phyloP scores from a whole-genome alignment of 64 coral and sea anemone genomes.

The Cladopsammia gracilis region DNA sequence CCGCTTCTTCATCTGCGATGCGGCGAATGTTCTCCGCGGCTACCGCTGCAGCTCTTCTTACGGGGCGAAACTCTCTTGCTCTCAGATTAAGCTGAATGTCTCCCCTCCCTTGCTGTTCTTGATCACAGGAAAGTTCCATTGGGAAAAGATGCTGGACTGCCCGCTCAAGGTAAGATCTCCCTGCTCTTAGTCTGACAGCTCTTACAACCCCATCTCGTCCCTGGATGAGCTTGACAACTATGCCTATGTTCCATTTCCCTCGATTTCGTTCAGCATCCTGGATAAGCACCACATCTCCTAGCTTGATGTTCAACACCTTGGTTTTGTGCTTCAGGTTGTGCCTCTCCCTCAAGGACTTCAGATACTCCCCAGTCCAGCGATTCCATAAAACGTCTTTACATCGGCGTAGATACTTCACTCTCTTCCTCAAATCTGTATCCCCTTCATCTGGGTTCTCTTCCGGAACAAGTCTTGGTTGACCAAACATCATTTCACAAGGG shows the following conservation, averaged over 20 bases:
- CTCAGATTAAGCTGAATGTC: background rate
- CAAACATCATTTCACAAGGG: slow-evolving; percentile 18
- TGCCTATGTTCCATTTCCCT: slow-evolving; percentile 18
- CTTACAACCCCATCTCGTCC: slow-evolving; percentile 29
- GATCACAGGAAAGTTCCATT: background rate
- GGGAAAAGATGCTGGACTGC: slow-evolving; percentile 1
- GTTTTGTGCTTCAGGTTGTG: slow-evolving; percentile 29
- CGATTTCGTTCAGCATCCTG: background rate
- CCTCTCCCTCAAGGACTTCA: background rate
- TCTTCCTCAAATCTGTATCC: background rate
- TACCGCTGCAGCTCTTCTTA: background rate
- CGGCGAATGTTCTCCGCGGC: background rate
- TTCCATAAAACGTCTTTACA: slow-evolving; percentile 42
- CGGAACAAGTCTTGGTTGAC: background rate
- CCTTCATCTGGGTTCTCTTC: background rate
- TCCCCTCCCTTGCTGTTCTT: background rate
- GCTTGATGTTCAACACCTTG: background rate
- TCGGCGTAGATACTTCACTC: slow-evolving; percentile 4
- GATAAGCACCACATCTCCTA: slow-evolving; percentile 40
- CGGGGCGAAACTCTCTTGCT: background rate
- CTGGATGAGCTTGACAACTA: background rate
- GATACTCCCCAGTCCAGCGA: slow-evolving; percentile 27
- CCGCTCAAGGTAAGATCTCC: background rate
- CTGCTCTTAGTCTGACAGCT: background rate
- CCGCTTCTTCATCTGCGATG: background rate